Evolutionary conservation across 2,797 vertebrate species (phyloP).

Genomic region (Eulemur albifrons): DNA sequence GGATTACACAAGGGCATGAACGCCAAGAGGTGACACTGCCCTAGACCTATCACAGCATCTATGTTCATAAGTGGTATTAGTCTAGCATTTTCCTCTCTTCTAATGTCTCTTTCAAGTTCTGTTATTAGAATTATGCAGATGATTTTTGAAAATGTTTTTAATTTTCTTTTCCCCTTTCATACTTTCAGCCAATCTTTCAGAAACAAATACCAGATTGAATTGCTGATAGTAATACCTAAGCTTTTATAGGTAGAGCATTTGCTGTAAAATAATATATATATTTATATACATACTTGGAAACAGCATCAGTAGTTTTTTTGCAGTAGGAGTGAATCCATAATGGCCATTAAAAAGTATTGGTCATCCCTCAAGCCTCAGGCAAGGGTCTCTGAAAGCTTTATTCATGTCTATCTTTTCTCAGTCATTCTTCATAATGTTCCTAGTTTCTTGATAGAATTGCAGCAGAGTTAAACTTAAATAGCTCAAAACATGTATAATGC

Average conservation of each 20-base stretch:
- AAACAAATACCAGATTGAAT: background rate
- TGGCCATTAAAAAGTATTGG: background rate
- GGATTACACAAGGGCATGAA: background rate
- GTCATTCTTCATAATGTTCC: background rate
- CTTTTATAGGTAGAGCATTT: background rate
- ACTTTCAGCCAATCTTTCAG: background rate
- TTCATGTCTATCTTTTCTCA: background rate
- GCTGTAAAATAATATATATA: constrained; percentile 1
- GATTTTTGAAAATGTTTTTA: background rate
- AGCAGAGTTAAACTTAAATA: background rate
- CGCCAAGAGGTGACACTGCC: background rate
- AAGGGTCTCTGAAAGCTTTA: background rate
- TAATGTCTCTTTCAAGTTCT: background rate
- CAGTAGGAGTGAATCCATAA: background rate
- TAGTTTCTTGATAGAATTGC: background rate
- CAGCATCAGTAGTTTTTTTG: background rate
- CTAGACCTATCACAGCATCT: background rate
- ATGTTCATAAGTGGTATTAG: background rate
- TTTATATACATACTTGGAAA: background rate
- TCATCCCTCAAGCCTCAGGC: background rate
- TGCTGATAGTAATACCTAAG: background rate
- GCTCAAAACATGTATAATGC: background rate
- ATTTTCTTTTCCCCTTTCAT: background rate
- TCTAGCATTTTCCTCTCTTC: background rate
- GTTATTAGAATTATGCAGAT: background rate